Evolutionary conservation across 2,113 vertebrate species (phyloP).

Genomic region (Sakesphorus luctuosus): DNA sequence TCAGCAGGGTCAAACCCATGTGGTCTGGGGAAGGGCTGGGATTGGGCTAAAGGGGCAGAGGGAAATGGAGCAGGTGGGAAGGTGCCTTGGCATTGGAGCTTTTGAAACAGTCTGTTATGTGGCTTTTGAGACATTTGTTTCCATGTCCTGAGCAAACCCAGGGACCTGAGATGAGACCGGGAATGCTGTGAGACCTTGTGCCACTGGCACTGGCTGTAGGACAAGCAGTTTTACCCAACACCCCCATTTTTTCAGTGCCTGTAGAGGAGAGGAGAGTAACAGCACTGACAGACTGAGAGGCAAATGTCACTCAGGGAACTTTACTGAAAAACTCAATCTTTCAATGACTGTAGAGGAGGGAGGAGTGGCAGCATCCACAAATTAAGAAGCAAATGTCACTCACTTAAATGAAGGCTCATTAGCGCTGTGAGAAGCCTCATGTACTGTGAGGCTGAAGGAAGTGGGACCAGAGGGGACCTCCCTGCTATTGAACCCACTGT

Average conservation of each 20-base stretch:
- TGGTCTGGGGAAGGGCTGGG: background rate
- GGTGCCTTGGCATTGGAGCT: background rate
- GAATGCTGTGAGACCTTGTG: background rate
- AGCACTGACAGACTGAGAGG: background rate
- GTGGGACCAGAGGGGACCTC: background rate
- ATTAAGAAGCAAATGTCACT: background rate
- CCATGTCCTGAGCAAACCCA: background rate
- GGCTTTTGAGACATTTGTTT: background rate
- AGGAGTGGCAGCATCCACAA: background rate
- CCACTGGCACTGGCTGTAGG: background rate
- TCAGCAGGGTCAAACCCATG: background rate
- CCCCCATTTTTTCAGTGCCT: background rate
- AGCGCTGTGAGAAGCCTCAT: background rate
- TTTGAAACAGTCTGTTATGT: background rate
- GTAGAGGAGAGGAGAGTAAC: background rate
- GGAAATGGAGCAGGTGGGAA: background rate
- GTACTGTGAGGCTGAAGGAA: background rate
- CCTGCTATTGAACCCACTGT: background rate
- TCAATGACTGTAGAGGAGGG: background rate
- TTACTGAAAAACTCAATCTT: background rate
- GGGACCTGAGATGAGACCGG: background rate
- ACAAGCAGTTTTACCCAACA: background rate
- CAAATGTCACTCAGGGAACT: background rate
- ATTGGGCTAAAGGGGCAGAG: background rate
- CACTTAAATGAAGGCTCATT: background rate